Percentiles rank a stretch among this genome's conserved stretches.
These are phyloP conservation scores for Sceloporus undulatus DNA, from an alignment of 2,113 vertebrate species.

Conservation along the genomic window DNA sequence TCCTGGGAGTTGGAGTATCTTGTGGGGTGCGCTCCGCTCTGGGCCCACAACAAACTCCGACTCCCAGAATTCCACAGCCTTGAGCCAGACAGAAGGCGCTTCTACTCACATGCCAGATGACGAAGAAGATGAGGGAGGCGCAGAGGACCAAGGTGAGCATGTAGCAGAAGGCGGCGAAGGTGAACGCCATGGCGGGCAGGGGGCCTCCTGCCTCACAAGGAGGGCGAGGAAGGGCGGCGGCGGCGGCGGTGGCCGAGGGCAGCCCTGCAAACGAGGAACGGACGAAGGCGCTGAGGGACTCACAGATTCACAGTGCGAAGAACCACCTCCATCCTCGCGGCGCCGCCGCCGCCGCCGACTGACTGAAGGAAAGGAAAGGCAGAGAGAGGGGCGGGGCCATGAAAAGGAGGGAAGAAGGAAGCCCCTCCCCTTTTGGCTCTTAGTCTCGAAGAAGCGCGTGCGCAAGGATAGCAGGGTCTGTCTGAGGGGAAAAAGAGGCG, in stretches of 20 bases:
- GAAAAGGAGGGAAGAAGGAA: no score
- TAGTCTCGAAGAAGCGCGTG: no score
- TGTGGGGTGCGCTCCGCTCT: no score
- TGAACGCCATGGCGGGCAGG: constrained; percentile 83
- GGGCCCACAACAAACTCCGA: no score
- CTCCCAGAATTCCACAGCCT: no score
- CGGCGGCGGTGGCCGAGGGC: neutral
- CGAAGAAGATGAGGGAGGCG: constrained; percentile 94
- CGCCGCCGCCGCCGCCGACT: neutral
- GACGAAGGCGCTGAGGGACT: neutral
- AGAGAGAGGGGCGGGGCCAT: neutral
- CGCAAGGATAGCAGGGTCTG: no score
- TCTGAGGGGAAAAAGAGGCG: no score
- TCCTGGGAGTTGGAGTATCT: no score
- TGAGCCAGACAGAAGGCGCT: no score
- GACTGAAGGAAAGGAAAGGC: neutral
- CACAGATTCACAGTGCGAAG: no score
- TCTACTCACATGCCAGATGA: constrained; percentile 94
- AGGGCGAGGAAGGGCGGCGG: neutral
- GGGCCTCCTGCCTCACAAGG: constrained; percentile 9
- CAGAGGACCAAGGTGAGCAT: constrained; percentile 94
- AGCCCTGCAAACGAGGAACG: constrained; percentile 6
- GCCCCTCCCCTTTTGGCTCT: no score
- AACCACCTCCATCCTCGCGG: neutral
- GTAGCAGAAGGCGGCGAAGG: constrained; percentile 96